phyloP scores from a whole-genome alignment of 2,797 vertebrate genomes.

The Sciurus vulgaris region DNA sequence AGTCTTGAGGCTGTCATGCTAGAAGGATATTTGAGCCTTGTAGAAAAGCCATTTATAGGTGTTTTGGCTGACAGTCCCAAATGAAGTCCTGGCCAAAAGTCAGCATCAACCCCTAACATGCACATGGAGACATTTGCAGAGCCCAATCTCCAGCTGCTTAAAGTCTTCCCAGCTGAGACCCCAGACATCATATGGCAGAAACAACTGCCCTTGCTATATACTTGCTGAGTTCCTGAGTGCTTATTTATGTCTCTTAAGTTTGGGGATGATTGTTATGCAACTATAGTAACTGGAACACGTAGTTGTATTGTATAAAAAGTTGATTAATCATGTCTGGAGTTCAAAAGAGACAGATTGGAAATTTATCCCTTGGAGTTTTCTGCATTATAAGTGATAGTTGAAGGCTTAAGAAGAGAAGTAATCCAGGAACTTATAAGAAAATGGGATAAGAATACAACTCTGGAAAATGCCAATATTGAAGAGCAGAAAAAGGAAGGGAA shows the following conservation, averaged over 20 bases:
- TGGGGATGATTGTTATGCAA: not conserved
- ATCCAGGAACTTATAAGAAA: not conserved
- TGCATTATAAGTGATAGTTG: not conserved
- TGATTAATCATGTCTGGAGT: not conserved
- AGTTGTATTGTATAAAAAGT: not conserved
- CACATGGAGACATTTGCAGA: not conserved
- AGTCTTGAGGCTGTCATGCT: not conserved
- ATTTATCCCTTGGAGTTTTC: not conserved
- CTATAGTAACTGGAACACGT: not conserved
- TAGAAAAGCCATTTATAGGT: not conserved
- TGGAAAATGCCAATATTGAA: not conserved
- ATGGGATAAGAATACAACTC: not conserved
- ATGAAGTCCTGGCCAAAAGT: not conserved
- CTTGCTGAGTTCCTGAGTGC: not conserved
- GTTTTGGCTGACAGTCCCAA: not conserved
- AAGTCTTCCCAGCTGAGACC: not conserved
- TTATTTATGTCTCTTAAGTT: not conserved
- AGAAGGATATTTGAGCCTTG: not conserved
- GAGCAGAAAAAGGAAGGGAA: not conserved
- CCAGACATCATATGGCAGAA: not conserved
- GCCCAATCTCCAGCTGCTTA: not conserved
- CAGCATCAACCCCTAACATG: not conserved
- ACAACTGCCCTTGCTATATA: not conserved
- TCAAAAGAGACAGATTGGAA: not conserved
- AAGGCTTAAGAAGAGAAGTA: not conserved